phyloP scores from a whole-genome alignment of 2,797 vertebrate genomes.

The Typhlichthys eigenmanni region DNA sequence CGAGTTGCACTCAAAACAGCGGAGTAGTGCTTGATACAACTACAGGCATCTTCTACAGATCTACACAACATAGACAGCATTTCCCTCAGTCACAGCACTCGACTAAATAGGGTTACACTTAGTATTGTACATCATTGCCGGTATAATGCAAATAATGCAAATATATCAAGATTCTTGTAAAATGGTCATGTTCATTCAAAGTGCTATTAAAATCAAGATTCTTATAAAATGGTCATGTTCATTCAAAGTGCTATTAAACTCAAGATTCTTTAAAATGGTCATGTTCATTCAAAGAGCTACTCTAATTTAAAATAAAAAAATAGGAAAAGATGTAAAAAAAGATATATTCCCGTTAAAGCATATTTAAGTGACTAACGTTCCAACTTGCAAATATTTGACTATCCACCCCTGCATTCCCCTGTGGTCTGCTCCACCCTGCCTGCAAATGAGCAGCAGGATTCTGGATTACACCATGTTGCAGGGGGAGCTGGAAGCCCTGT shows the following conservation, averaged over 20 bases:
- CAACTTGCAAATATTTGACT: constrained; percentile 51
- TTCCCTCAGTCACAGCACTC: too few relatives aligned
- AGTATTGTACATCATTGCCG: too few relatives aligned
- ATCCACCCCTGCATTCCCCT: constrained; percentile 40
- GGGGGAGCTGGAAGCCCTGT: constrained; percentile 81
- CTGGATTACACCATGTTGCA: constrained; percentile 80
- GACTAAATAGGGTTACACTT: too few relatives aligned
- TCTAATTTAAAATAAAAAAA: not conserved
- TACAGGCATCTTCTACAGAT: constrained; percentile 13
- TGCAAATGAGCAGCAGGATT: constrained; percentile 74
- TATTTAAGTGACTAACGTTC: constrained; percentile 56
- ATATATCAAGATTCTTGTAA: too few relatives aligned
- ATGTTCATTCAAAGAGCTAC: not conserved
- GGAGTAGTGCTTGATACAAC: constrained; percentile 3
- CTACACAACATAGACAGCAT: not conserved
- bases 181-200: not conserved
- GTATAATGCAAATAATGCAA: too few relatives aligned
- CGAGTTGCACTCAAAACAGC: constrained; percentile 8
- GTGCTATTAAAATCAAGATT: not conserved
- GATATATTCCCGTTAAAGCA: constrained; percentile 26
- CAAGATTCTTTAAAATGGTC: too few relatives aligned
- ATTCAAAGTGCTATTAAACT: too few relatives aligned
- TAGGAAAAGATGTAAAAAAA: not conserved
- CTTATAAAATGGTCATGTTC: too few relatives aligned
- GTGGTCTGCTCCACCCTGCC: constrained; percentile 53